Evolutionary conservation across 2,113 vertebrate genomes (phyloP), one percentile per base, ranked within the genome.

Genomic region (Camelus bactrianus): DNA sequence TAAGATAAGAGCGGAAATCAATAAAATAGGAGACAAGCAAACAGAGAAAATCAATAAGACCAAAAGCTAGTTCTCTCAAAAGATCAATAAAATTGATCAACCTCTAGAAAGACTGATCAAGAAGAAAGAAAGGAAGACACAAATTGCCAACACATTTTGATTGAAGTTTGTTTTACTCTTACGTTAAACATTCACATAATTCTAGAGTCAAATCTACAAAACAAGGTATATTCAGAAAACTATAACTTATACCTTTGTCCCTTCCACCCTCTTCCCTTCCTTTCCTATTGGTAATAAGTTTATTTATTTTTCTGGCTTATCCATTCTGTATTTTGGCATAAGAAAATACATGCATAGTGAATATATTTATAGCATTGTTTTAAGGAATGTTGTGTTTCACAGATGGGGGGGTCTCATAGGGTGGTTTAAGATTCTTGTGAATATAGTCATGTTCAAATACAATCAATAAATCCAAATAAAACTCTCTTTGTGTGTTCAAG

Each of bases 1-100:
- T 46, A 54, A 64, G 85, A 80, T 32, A 69, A 86, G 76, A 87
- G 46, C 17, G 64, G 32, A 93, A 93, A 93, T 98, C 97, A n/a
- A 95, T 93, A 85, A 81, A 91, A 95, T 60, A 65, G 92, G 70
- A 95, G 94, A 81, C 48, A 35, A 76, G 73, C 84, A 64, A 67
- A 75, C 87, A 92, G 73, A 86, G 96, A 77, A 92, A 95, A 95
- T 97, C 95, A 79, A 67, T 96, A 82, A 72, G 38, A 76, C 94
- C 86, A 60, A 94, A 95, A 89, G 92, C 82, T 86, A 32, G 67
- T 91, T 97, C 89, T 93, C 67, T 46, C 79, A 85, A 81, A 54
- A 89, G 92, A 86, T 93, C 94, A 26, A 96, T 96, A 79, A 69
- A 93, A 98, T 92, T 35, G 97, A 96, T 92, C 88, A 89, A 8